Conservation (phyloP, 2,888 invertebrate genomes). For the Prenolepis imparis region DNA sequence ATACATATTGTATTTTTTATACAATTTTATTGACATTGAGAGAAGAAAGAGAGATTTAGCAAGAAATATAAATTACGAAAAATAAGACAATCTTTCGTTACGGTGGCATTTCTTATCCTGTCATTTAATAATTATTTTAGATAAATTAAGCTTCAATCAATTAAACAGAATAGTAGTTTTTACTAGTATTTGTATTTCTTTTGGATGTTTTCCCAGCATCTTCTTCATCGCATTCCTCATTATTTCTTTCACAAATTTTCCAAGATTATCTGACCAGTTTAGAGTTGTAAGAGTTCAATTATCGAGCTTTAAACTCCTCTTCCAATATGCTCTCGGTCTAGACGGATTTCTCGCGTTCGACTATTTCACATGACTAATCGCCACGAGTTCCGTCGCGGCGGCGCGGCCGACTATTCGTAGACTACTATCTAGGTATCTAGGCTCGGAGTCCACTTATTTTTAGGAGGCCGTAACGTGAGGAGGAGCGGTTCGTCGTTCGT, state of each 20-base stretch:
- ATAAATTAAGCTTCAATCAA: background rate
- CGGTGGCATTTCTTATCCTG: background rate
- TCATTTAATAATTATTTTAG: background rate
- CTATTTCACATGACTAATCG: constrained; percentile 77
- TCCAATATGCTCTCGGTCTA: background rate
- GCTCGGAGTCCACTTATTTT: constrained; percentile 86
- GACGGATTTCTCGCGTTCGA: constrained; percentile 40
- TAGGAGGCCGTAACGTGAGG: constrained; percentile 86
- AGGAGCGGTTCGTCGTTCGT: constrained; percentile 78
- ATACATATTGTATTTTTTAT: background rate
- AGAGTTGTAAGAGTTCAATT: background rate
- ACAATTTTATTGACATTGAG: background rate
- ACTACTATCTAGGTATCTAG: constrained; percentile 86
- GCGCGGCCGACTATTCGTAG: constrained; percentile 84
- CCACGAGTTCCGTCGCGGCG: constrained; percentile 77
- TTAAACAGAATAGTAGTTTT: background rate
- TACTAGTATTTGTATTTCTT: background rate
- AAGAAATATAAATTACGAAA: background rate
- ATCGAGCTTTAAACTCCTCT: background rate
- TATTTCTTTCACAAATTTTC: background rate
- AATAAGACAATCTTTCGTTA: background rate
- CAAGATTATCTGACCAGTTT: background rate
- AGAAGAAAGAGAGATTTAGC: background rate
- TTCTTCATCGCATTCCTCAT: background rate
- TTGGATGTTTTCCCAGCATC: background rate